Evolutionary conservation across 2,888 invertebrate genomes (phyloP).

Genomic region (Eueremaeus valkanovi): DNA sequence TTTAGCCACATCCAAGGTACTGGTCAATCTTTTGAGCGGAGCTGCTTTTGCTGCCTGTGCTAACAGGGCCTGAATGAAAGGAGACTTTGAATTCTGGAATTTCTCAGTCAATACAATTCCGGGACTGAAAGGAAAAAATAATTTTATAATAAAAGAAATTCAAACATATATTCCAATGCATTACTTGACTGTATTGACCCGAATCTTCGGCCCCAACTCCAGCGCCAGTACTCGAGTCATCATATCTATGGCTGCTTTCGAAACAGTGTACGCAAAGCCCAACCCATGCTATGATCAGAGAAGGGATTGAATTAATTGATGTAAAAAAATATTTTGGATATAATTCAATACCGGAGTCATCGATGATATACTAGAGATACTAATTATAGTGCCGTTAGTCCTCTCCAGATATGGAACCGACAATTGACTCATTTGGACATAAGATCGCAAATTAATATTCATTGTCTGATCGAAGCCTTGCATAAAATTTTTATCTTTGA

Average conservation of each 20-base stretch:
- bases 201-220: slow-evolving; percentile 24
- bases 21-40: too few species aligned
- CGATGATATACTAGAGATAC: slow-evolving; percentile 16
- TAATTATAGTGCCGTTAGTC: slow-evolving; percentile 36
- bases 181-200: slow-evolving; percentile 32
- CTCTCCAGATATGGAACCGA: slow-evolving; percentile 32
- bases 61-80: too few species aligned
- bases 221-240: slow-evolving; percentile 8
- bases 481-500: slow-evolving; percentile 26
- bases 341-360: not conserved
- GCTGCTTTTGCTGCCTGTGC: too few species aligned
- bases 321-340: not conserved
- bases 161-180: too few species aligned
- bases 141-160: too few species aligned
- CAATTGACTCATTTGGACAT: slow-evolving; percentile 19
- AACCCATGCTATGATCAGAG: not conserved
- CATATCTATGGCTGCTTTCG: too few species aligned
- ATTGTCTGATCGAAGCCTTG: slow-evolving; percentile 8
- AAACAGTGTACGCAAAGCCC: too few species aligned
- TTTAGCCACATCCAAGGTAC: too few species aligned
- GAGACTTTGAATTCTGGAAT: too few species aligned
- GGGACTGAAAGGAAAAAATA: too few species aligned
- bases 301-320: too few species aligned
- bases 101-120: too few species aligned
- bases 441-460: slow-evolving; percentile 2